Evolutionary conservation across 2,888 invertebrate genomes (phyloP).

Genomic region (Blera fallax): DNA sequence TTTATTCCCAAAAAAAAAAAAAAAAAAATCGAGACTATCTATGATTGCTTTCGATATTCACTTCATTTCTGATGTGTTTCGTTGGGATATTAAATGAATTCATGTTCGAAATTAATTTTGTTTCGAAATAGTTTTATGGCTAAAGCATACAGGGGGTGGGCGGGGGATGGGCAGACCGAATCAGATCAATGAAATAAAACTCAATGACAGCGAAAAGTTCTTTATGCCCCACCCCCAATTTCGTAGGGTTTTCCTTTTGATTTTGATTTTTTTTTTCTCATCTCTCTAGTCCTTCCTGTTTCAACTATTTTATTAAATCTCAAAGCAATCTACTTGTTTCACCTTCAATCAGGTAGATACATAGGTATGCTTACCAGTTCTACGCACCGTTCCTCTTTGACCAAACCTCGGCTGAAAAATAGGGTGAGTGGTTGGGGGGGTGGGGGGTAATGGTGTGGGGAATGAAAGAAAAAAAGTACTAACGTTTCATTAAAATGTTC

Average conservation of each 20-base stretch:
- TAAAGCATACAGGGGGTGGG: neutral
- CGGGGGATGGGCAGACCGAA: neutral
- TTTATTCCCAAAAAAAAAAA: neutral
- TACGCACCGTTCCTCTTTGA: conserved; percentile 17
- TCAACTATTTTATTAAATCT: conserved; percentile 56
- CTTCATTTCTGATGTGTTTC: neutral
- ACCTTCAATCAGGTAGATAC: conserved; percentile 22
- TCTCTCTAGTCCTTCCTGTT: neutral
- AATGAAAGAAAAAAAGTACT: conserved; percentile 32
- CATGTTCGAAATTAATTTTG: conserved; percentile 39
- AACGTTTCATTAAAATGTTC: conserved; percentile 63
- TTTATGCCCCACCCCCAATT: neutral
- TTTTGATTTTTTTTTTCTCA: too few species aligned
- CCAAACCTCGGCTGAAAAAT: neutral
- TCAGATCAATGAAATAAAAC: neutral
- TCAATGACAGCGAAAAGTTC: neutral
- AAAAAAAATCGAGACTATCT: neutral
- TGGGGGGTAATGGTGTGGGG: neutral
- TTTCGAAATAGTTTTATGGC: conserved; percentile 39
- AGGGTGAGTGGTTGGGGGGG: neutral
- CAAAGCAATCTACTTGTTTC: conserved; percentile 53
- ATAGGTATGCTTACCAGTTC: conserved; percentile 23
- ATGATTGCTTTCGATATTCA: neutral
- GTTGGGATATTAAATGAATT: conserved; percentile 20
- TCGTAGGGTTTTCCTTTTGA: neutral